These are phyloP conservation scores for Chymomyza amoena DNA, from an alignment of 2,888 invertebrate species.

Conservation along the genomic window DNA sequence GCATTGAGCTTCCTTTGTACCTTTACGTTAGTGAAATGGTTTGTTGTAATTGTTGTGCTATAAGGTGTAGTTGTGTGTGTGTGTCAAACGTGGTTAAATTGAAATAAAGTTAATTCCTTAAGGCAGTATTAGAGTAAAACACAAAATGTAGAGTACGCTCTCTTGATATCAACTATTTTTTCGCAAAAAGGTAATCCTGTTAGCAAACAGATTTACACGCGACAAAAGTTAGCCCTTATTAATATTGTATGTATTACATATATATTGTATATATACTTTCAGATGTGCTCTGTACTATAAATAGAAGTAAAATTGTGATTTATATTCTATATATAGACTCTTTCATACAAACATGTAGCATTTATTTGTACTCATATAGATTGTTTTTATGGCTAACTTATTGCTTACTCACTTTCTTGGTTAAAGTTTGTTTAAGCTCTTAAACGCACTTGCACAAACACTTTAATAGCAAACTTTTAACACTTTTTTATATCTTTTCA, in stretches of 20 bases:
- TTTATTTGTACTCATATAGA: background rate
- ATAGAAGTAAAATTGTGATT: no score
- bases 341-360: background rate
- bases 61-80: background rate
- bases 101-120: slow-evolving; percentile 69
- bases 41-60: background rate
- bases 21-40: background rate
- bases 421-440: background rate
- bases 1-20: background rate
- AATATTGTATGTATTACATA: no score
- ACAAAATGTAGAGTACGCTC: slow-evolving; percentile 11
- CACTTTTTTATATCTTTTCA: background rate
- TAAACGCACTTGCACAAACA: background rate
- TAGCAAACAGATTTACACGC: slow-evolving; percentile 65
- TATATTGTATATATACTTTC: no score
- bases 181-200: slow-evolving; percentile 70
- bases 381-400: no score
- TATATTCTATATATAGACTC: no score
- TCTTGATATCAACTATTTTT: slow-evolving; percentile 18
- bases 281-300: no score
- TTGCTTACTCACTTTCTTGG: background rate
- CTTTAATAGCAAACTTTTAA: background rate
- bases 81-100: slow-evolving; percentile 58
- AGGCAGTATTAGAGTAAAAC: slow-evolving; percentile 36
- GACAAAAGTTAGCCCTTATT: slow-evolving; percentile 35